These are phyloP conservation scores for Plecturocebus donacophilus DNA, from an alignment of 2,113 vertebrate species.

Conservation along the genomic window DNA sequence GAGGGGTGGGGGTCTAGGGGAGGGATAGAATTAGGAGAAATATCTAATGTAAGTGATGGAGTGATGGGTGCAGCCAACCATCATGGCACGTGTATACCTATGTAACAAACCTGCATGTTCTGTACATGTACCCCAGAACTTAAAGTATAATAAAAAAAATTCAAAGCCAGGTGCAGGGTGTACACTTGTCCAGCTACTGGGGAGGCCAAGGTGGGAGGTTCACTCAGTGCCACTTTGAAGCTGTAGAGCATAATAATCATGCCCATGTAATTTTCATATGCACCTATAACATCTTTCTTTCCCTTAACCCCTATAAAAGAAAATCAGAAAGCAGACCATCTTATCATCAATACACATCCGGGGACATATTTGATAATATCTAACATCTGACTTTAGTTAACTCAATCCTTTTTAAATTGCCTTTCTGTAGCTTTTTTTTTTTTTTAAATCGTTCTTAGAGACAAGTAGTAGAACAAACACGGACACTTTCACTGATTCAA, in stretches of 20 bases:
- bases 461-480: neutral
- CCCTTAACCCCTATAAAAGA: neutral
- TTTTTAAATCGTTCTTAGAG: neutral
- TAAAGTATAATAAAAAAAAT: too few species aligned
- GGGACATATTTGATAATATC: neutral
- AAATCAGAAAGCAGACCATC: neutral
- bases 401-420: neutral
- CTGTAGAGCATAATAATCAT: neutral
- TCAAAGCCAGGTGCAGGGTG: neutral
- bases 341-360: neutral
- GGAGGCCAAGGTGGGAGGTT: neutral
- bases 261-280: neutral
- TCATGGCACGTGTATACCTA: too few species aligned
- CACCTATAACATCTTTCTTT: neutral
- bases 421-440: neutral
- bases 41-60: too few species aligned
- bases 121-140: too few species aligned
- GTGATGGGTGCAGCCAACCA: too few species aligned
- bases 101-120: too few species aligned
- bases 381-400: neutral
- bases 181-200: neutral
- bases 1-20: too few species aligned
- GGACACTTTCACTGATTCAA: neutral
- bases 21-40: too few species aligned
- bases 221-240: neutral